Evolutionary conservation across 2,797 vertebrate species (phyloP), one percentile per base, ranked within the genome.

Genomic region (Onychomys leucogaster): DNA sequence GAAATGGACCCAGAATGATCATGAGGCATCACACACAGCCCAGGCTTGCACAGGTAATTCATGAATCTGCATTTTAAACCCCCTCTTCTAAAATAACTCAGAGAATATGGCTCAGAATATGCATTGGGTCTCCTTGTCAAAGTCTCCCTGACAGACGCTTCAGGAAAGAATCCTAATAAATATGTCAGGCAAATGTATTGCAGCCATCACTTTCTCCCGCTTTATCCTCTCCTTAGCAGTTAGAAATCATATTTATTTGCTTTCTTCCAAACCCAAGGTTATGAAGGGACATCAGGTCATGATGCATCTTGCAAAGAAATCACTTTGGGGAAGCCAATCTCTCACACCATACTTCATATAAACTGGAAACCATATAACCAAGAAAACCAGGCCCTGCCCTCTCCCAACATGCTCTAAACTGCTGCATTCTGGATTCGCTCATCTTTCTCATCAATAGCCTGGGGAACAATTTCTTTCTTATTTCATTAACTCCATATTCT

Each of bases 121-220:
- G 43, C 46, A 87, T 69, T 5, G 49, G 73, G 41, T 37, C 13
- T 67, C 52, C 80, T 93, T 81, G 61, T 67, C 90, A 71, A 14
- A 2, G 5, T 41, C 69, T 91, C 73, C 76, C 29, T 84, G 88
- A 81, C 84, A 94, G 67, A 91, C 43, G 90, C 69, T 93, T 93
- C 46, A 84, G 23, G 37, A 94, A 94, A 84, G 69, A 89, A 67
- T 7, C 1, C 29, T 23, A 81, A 91, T 90, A 88, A 93, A 90
- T 77, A 73, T 3, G 59, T 63, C 94, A 49, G 59, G 11, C 37
- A 90, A 91, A 89, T 90, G 78, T n/a, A 90, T 93, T 65, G 37
- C 0, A 9, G 34, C 23, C 12, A 81, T 84, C 84, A 52, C 27
- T 4, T 69, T 37, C 65, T 69, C 55, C 83, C 61, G 82, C 63